phyloP scores from a whole-genome alignment of 2,797 vertebrate genomes.

The Gallinago nigripennis region DNA sequence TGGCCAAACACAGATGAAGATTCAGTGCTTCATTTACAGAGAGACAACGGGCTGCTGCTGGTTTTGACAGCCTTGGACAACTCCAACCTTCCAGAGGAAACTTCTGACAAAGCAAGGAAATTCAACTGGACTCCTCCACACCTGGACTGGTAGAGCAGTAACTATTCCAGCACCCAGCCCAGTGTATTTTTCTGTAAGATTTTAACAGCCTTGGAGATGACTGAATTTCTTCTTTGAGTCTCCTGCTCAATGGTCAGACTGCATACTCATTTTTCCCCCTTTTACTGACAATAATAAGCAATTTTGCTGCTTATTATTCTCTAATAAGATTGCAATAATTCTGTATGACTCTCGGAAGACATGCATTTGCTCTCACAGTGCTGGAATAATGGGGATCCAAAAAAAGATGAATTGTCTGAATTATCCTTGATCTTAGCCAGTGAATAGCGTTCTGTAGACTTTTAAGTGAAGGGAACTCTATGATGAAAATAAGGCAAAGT shows the following conservation, averaged over 20 bases:
- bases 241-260: neutral
- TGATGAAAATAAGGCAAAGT: neutral
- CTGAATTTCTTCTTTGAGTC: neutral
- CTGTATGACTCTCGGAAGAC: neutral
- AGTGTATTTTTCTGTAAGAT: neutral
- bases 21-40: rapidly evolving
- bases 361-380: neutral
- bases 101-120: neutral
- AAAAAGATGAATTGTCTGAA: neutral
- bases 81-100: neutral
- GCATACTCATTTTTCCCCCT: neutral
- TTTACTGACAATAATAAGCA: neutral
- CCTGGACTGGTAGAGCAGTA: neutral
- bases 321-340: neutral
- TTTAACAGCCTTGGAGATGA: neutral
- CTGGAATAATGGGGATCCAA: neutral
- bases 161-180: neutral
- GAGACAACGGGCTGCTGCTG: rapidly evolving
- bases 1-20: rapidly evolving
- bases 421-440: neutral
- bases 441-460: neutral
- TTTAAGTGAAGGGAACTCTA: neutral
- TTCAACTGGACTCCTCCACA: neutral
- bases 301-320: neutral
- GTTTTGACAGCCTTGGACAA: neutral